Base-by-base conservation (phyloP, 2,113 vertebrate species). In the Thunnus maccoyii region DNA sequence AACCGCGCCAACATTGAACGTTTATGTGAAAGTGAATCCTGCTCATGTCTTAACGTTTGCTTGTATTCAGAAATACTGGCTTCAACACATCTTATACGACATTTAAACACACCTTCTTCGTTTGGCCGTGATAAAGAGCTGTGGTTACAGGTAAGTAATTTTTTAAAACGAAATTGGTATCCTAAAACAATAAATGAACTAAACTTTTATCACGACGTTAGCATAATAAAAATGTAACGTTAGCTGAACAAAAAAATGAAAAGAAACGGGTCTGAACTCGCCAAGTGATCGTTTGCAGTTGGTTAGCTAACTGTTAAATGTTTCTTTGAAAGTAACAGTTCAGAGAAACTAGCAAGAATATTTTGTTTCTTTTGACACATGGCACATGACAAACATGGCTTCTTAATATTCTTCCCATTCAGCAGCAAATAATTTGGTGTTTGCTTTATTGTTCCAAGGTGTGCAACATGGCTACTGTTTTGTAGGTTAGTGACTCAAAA, bases 1-100 rank as follows among this genome's bases (percentile, higher is more conserved):
- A 18, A 1, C 91, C 88, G 81, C 88, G 88, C 83, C 16, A 91
- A 81, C 64, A 48, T 90, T 80, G 86, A 92, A 91, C 84, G 73
- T 87, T 69, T 65, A 0, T 27, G 60, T 68, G 88, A 88, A 86
- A 90, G 83, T 76, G 25, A 27, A 76, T 16, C 7, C 30, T 1
- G 8, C 3, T 0, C 20, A 32, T 44, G 17, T 57, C 47, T 36
- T 5, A 22, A 7, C 15, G 12, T 47, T 32, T 15, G 18, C 27
- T 47, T 15, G 6, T 52, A 15, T 41, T 32, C 1, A 2, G 9
- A 70, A 63, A 14, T 18, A 54, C 3, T 17, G 1, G 1, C 41
- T 14, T 25, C 22, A 9, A 32, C 41, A 18, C 18, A 9, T 1
- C 20, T 30, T 0, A 13, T 22, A 22, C 3, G 5, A n/a, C 17